Evolutionary conservation across 1,140 invertebrate species (phyloP).

Genomic region (Dendrolimus kikuchii): DNA sequence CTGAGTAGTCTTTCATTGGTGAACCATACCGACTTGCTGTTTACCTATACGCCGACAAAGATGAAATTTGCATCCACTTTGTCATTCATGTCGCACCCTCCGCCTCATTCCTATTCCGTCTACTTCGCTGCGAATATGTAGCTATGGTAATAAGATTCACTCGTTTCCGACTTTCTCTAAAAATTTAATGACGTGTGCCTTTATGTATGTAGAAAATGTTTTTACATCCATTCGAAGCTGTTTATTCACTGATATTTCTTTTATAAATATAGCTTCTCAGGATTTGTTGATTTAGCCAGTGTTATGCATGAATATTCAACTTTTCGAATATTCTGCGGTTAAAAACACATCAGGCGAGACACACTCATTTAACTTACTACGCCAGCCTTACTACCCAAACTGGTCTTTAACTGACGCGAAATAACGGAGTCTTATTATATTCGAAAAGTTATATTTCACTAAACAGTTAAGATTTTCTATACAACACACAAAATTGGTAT

Average conservation of each 20-base stretch:
- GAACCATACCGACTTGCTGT: conserved; percentile 27
- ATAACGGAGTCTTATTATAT: too few relatives aligned
- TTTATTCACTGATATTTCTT: neutral
- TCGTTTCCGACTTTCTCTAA: conserved; percentile 44
- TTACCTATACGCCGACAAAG: conserved; percentile 28
- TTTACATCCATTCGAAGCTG: neutral
- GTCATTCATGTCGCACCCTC: conserved; percentile 51
- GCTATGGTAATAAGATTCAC: conserved; percentile 47
- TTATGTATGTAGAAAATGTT: neutral
- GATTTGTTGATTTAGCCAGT: too few relatives aligned
- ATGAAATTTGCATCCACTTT: conserved; percentile 63
- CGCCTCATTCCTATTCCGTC: conserved; percentile 54
- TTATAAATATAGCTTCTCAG: too few relatives aligned
- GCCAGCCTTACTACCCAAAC: too few relatives aligned
- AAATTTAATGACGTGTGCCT: conserved; percentile 25
- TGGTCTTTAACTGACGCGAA: too few relatives aligned
- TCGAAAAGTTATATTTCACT: too few relatives aligned
- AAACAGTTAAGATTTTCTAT: too few relatives aligned
- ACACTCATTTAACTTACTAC: too few relatives aligned
- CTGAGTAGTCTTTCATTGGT: conserved; percentile 34
- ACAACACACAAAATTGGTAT: too few relatives aligned
- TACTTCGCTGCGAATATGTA: conserved; percentile 32
- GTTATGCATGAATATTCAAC: too few relatives aligned
- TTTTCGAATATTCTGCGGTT: too few relatives aligned
- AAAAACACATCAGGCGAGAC: too few relatives aligned